These are phyloP conservation scores for Parthenolecanium corni DNA, from an alignment of 2,888 invertebrate genomes.

Conservation along the genomic window DNA sequence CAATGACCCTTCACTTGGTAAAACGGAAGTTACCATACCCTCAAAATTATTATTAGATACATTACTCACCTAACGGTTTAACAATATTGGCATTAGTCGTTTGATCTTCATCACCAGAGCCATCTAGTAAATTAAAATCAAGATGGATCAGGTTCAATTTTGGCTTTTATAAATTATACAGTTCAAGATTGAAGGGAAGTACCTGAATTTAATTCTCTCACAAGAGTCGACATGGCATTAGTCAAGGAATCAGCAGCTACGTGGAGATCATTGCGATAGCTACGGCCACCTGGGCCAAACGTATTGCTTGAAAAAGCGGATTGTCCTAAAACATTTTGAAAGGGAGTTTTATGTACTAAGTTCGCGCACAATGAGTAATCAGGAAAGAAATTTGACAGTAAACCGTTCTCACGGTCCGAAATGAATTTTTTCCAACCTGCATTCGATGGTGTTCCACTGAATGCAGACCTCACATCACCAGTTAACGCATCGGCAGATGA, in stretches of 20 bases:
- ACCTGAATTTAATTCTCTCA: constrained; percentile 71
- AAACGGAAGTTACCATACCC: too few relatives aligned
- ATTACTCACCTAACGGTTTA: constrained; percentile 31
- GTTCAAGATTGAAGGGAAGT: too few relatives aligned
- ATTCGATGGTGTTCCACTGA: constrained; percentile 36
- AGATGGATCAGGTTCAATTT: background rate
- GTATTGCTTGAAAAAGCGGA: constrained; percentile 15
- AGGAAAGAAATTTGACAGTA: too few relatives aligned
- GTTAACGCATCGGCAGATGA: constrained; percentile 40
- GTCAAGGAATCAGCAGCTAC: constrained; percentile 96
- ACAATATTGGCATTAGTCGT: constrained; percentile 30
- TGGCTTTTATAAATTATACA: too few relatives aligned
- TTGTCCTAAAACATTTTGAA: background rate
- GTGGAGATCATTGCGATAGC: constrained; percentile 72
- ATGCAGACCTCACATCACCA: constrained; percentile 48
- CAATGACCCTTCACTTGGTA: too few relatives aligned
- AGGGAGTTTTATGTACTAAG: background rate
- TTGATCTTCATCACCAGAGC: constrained; percentile 33
- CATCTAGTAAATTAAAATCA: constrained; percentile 30
- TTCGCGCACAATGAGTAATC: too few relatives aligned
- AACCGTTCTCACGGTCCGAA: too few relatives aligned
- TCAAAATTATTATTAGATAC: too few relatives aligned
- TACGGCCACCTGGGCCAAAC: constrained; percentile 42
- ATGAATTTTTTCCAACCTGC: constrained; percentile 10
- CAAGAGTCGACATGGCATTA: constrained; percentile 93